Conservation (phyloP, 2,113 vertebrate species). For the Lepidothrix coronata region DNA sequence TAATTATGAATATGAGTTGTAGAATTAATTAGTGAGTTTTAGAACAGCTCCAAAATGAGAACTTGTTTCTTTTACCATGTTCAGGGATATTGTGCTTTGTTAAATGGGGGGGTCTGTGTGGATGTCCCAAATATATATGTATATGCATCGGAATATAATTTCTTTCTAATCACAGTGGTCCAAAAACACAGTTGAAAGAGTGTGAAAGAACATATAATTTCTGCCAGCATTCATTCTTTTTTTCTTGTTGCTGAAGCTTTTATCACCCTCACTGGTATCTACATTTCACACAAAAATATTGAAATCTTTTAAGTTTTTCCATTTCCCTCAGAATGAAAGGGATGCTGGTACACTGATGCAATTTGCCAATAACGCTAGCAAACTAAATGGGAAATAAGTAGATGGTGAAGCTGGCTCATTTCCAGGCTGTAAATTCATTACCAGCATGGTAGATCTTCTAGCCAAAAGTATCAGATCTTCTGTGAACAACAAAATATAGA, state of each 20-base stretch:
- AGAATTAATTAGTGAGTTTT: constrained; percentile 45
- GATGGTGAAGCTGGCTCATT: constrained; percentile 24
- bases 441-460: background rate
- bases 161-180: background rate
- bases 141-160: background rate
- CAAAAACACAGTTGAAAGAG: constrained; percentile 41
- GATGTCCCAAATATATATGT: background rate
- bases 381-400: constrained; percentile 58
- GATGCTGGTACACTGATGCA: background rate
- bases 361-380: constrained; percentile 56
- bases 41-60: constrained; percentile 21
- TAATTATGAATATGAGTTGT: constrained; percentile 31
- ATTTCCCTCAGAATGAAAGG: constrained; percentile 57
- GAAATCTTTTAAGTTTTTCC: constrained; percentile 64
- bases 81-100: background rate
- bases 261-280: constrained; percentile 48
- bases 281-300: constrained; percentile 52
- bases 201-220: constrained; percentile 4
- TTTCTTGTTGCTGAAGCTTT: constrained; percentile 37
- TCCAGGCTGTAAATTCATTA: constrained; percentile 29
- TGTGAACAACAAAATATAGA: background rate
- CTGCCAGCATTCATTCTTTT: constrained; percentile 34
- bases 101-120: background rate
- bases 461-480: constrained; percentile 35
- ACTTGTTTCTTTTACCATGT: background rate